phyloP scores from a whole-genome alignment of 2,113 vertebrate species.

The Caranx ignobilis region DNA sequence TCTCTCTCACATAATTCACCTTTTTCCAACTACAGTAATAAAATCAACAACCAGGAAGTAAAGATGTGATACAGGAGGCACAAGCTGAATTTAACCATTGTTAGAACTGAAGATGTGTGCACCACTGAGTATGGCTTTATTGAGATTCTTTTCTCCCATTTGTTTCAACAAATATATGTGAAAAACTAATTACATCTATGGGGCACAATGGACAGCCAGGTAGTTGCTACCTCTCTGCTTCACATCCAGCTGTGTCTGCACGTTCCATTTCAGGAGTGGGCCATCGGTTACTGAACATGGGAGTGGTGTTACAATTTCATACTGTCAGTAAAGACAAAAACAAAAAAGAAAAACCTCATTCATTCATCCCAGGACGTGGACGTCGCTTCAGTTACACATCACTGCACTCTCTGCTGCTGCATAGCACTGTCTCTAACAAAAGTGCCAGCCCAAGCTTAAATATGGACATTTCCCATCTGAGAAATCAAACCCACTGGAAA shows the following conservation, averaged over 20 bases:
- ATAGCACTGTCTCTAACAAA: slow-evolving; percentile 23
- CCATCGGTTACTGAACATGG: slow-evolving; percentile 6
- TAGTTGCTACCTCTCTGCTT: slow-evolving; percentile 3
- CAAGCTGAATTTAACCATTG: slow-evolving; percentile 63
- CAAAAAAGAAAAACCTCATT: slow-evolving; percentile 8
- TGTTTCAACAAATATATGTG: slow-evolving; percentile 25
- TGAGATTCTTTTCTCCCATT: slow-evolving; percentile 39
- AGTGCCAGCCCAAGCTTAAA: slow-evolving; percentile 43
- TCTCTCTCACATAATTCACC: slow-evolving; percentile 37
- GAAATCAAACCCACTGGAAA: slow-evolving; percentile 53
- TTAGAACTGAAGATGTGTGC: slow-evolving; percentile 43
- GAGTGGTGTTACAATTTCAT: slow-evolving; percentile 13
- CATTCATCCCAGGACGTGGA: slow-evolving; percentile 39
- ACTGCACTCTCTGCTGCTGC: background rate
- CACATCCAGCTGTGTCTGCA: slow-evolving; percentile 17
- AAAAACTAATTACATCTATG: slow-evolving; percentile 16
- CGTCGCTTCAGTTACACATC: slow-evolving; percentile 33
- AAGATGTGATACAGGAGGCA: slow-evolving; percentile 72
- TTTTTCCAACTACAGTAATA: slow-evolving; percentile 58
- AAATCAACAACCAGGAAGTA: slow-evolving; percentile 58
- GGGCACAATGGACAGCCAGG: slow-evolving; percentile 43
- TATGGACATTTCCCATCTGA: slow-evolving; percentile 44
- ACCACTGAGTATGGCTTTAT: slow-evolving; percentile 73
- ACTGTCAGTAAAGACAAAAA: background rate
- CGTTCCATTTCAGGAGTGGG: slow-evolving; percentile 25